phyloP scores from a whole-genome alignment of 2,888 invertebrate species.

The Hirtodrosophila confusa region DNA sequence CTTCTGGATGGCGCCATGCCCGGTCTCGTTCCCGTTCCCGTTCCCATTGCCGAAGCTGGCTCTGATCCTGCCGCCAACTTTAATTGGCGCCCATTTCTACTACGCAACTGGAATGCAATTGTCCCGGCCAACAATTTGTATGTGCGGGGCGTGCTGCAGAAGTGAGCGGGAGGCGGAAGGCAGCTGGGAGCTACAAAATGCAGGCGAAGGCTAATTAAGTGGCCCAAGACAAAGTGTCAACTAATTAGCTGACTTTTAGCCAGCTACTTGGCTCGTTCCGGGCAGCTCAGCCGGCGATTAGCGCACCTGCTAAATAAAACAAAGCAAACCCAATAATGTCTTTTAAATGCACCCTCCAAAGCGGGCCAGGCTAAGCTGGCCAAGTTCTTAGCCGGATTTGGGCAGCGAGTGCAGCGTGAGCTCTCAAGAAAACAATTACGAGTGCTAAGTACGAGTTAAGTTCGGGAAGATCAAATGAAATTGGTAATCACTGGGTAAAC shows the following conservation, averaged over 20 bases:
- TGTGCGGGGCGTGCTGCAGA: conserved; percentile 68
- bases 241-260: conserved; percentile 76
- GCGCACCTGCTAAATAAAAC: conserved; percentile 66
- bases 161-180: conserved; percentile 20
- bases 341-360: conserved; percentile 48
- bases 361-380: conserved; percentile 55
- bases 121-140: conserved; percentile 75
- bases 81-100: conserved; percentile 77
- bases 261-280: conserved; percentile 43
- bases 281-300: conserved; percentile 72
- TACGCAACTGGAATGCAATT: conserved; percentile 79
- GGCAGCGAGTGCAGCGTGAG: conserved; percentile 24
- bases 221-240: conserved; percentile 74
- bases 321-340: conserved; percentile 58
- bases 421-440: conserved; percentile 50
- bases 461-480: conserved; percentile 24
- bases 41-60: conserved; percentile 8
- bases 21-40: conserved; percentile 17
- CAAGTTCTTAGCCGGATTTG: conserved; percentile 66
- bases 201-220: conserved; percentile 67
- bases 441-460: conserved; percentile 12
- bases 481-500: conserved; percentile 14
- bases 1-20: conserved; percentile 60
- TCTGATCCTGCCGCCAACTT: conserved; percentile 60
- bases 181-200: conserved; percentile 12